These are phyloP conservation scores for Aurelia aurita DNA, from an alignment of 30 jellyfish, hydroid and myxozoan genomes.

Conservation along the genomic window DNA sequence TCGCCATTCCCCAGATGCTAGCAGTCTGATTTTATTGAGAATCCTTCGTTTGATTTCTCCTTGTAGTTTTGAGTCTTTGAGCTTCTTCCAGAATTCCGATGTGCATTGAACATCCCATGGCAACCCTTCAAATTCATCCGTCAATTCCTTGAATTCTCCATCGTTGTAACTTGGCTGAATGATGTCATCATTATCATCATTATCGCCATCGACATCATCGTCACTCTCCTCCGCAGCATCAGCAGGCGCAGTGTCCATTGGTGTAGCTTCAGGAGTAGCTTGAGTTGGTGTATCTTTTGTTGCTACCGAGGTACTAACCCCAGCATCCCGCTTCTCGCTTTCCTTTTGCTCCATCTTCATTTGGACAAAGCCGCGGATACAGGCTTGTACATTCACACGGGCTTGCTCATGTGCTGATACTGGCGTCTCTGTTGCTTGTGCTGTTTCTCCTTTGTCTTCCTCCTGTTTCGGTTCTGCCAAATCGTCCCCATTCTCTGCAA, in stretches of 20 bases:
- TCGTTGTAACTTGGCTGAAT: neutral
- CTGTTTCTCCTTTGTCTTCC: neutral
- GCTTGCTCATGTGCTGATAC: neutral
- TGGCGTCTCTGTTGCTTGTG: neutral
- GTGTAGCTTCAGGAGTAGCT: too few relatives aligned
- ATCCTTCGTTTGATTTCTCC: constrained; percentile 40
- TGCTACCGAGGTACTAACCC: too few relatives aligned
- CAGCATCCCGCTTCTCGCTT: too few relatives aligned
- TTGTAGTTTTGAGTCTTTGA: constrained; percentile 45
- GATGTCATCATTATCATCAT: constrained; percentile 8
- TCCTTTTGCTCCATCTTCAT: neutral
- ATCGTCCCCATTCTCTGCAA: too few relatives aligned
- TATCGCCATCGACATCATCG: neutral
- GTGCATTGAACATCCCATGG: constrained; percentile 94
- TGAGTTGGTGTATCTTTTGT: too few relatives aligned
- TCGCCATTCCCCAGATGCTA: constrained; percentile 84
- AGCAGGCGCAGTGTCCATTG: too few relatives aligned
- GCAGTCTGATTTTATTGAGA: constrained; percentile 39
- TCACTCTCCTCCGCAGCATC: too few relatives aligned
- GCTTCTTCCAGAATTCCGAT: constrained; percentile 67
- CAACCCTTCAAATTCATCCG: constrained; percentile 62
- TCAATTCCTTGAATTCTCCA: neutral
- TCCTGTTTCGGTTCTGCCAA: too few relatives aligned
- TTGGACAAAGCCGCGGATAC: neutral
- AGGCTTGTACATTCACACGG: neutral